phyloP scores from a whole-genome alignment of 2,797 vertebrate genomes.

The Mus caroli region DNA sequence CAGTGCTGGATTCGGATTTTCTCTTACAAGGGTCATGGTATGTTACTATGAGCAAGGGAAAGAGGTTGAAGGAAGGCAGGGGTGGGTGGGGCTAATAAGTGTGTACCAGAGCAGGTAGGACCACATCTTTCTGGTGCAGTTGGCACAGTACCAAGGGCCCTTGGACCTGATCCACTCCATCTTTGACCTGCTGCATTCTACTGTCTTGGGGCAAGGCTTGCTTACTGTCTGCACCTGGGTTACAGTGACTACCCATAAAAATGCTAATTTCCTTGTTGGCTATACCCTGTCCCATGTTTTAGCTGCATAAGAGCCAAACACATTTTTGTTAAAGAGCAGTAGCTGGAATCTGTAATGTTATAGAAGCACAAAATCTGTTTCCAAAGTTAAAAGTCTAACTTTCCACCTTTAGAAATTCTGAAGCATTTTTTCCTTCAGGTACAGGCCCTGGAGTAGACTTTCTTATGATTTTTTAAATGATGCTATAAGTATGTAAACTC shows the following conservation, averaged over 20 bases:
- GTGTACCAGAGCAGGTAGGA: neutral
- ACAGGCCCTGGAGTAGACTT: neutral
- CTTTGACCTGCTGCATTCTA: neutral
- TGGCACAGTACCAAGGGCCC: neutral
- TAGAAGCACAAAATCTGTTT: neutral
- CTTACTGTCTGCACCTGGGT: neutral
- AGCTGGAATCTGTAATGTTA: neutral
- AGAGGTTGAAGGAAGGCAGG: neutral
- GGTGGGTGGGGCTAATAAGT: neutral
- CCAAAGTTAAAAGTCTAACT: neutral
- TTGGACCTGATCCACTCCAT: neutral
- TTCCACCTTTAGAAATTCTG: neutral
- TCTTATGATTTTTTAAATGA: neutral
- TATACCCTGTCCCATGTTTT: neutral
- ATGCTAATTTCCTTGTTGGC: neutral
- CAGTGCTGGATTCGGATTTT: neutral
- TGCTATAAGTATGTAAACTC: neutral
- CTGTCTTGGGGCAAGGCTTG: neutral
- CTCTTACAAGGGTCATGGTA: neutral
- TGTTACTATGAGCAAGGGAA: neutral
- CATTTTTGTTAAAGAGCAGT: conserved; percentile 20
- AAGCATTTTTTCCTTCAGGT: neutral
- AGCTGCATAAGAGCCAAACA: neutral
- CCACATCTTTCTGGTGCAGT: accelerated
- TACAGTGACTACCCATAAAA: neutral